phyloP scores from a whole-genome alignment of 2,113 vertebrate species.

The Notothenia rossii region DNA sequence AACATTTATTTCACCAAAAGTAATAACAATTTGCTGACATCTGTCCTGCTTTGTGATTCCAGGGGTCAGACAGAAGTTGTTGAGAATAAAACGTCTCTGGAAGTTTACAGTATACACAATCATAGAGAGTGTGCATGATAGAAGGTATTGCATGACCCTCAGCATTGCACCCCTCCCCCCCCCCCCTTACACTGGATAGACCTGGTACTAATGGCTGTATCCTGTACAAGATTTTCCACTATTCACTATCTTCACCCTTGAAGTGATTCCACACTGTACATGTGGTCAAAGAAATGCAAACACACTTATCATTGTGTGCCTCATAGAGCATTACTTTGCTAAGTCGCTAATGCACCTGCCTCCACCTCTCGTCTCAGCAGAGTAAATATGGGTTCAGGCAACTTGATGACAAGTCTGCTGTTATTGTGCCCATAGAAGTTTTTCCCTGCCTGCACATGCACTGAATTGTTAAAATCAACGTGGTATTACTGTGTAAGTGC shows the following conservation, averaged over 20 bases:
- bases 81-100: not conserved
- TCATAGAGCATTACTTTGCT: constrained; percentile 31
- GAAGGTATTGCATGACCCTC: not conserved
- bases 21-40: too few relatives aligned
- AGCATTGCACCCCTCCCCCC: not conserved
- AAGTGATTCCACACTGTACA: constrained; percentile 15
- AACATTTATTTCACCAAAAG: too few relatives aligned
- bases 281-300: constrained; percentile 47
- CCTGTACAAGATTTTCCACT: constrained; percentile 1
- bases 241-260: constrained; percentile 6
- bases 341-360: constrained; percentile 54
- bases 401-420: constrained; percentile 29
- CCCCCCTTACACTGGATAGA: not conserved
- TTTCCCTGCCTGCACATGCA: constrained; percentile 19
- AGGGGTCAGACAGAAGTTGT: constrained; percentile 7
- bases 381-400: constrained; percentile 71
- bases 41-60: too few relatives aligned
- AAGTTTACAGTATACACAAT: constrained; percentile 36
- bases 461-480: constrained; percentile 51
- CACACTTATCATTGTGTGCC: constrained; percentile 41
- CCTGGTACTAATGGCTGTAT: not conserved
- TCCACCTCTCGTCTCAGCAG: constrained; percentile 39
- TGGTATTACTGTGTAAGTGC: constrained; percentile 18
- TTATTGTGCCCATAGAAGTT: constrained; percentile 22
- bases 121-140: not conserved